Evolutionary conservation across 2,113 vertebrate species (phyloP).

Genomic region (Vanacampus margaritifer): DNA sequence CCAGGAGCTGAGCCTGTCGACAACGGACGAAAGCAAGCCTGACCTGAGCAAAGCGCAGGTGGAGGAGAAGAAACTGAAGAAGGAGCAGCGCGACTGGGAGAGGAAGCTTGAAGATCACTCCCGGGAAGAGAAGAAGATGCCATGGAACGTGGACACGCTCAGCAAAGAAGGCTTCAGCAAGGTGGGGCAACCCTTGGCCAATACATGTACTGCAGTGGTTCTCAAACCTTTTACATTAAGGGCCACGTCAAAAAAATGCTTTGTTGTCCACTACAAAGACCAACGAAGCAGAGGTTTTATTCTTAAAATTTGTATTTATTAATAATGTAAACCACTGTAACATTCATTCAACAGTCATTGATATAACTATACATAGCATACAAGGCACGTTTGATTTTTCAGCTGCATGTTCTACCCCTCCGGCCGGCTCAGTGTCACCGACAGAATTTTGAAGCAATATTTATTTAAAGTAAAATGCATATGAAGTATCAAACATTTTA

Average conservation of each 20-base stretch:
- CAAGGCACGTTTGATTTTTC: neutral
- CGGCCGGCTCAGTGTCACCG: neutral
- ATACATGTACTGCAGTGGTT: neutral
- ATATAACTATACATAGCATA: neutral
- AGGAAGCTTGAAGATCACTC: constrained; percentile 78
- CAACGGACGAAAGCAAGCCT: constrained; percentile 37
- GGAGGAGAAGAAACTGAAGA: constrained; percentile 82
- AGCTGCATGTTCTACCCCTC: neutral
- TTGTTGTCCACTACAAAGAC: too few species aligned
- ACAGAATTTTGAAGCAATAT: neutral
- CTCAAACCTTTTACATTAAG: neutral
- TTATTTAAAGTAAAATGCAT: neutral
- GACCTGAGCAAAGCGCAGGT: constrained; percentile 75
- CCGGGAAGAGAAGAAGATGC: constrained; percentile 88
- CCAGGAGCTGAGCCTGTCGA: constrained; percentile 66
- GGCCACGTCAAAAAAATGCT: neutral
- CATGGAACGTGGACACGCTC: constrained; percentile 94
- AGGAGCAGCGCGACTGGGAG: constrained; percentile 80
- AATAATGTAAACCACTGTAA: too few species aligned
- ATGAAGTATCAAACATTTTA: neutral
- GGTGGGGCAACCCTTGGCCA: constrained; percentile 64
- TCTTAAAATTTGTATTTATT: too few species aligned
- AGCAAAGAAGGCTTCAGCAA: constrained; percentile 95
- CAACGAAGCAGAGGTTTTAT: too few species aligned
- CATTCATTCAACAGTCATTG: neutral